phyloP scores from a whole-genome alignment of 2,113 vertebrate genomes.

The Prolemur simus region DNA sequence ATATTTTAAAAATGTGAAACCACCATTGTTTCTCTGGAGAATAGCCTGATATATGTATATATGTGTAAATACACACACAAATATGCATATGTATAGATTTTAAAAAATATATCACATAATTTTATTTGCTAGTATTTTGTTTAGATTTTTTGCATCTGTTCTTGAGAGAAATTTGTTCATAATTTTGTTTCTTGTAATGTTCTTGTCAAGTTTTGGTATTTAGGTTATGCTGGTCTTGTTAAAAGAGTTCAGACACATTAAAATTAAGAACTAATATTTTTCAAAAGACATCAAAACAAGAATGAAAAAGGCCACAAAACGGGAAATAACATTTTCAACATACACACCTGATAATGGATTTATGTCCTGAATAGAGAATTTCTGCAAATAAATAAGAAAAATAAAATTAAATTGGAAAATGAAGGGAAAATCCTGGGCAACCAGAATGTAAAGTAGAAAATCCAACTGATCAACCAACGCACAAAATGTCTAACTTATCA shows the following conservation, averaged over 20 bases:
- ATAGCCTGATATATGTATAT: neutral
- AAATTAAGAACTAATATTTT: conserved; percentile 25
- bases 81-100: neutral
- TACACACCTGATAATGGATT: neutral
- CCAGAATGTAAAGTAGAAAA: neutral
- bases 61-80: neutral
- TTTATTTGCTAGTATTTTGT: neutral
- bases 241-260: neutral
- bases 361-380: neutral
- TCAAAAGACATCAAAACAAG: neutral
- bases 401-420: neutral
- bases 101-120: neutral
- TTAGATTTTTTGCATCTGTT: neutral
- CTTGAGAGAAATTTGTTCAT: neutral
- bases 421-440: neutral
- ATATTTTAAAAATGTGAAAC: neutral
- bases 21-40: neutral
- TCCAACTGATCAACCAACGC: neutral
- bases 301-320: neutral
- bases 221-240: neutral
- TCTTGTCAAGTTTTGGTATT: neutral
- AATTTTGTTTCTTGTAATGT: neutral
- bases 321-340: neutral
- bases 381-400: neutral
- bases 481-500: neutral